Conservation (phyloP, 2,113 vertebrate genomes). For the Podarcis raffonei region DNA sequence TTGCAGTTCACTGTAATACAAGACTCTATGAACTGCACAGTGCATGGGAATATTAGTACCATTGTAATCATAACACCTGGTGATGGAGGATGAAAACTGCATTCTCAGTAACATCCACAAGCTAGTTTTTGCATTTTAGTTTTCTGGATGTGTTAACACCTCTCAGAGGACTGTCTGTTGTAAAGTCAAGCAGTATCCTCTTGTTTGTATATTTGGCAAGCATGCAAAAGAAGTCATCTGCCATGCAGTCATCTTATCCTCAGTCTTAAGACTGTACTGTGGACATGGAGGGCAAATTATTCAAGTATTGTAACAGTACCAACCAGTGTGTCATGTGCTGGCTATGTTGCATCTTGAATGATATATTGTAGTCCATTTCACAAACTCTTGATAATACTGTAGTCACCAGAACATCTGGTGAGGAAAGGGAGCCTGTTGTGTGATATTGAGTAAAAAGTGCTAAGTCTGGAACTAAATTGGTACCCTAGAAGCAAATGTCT, state of each 20-base stretch:
- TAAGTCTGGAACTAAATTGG: background rate
- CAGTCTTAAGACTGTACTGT: background rate
- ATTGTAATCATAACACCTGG: background rate
- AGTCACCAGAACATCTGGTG: constrained; percentile 4
- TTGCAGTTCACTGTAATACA: background rate
- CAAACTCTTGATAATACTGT: background rate
- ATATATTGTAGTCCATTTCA: background rate
- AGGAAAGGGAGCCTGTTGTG: background rate
- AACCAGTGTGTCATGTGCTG: background rate
- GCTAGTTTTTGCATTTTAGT: background rate
- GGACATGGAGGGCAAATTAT: background rate
- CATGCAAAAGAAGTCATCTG: background rate
- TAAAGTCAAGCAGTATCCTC: background rate
- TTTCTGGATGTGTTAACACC: background rate
- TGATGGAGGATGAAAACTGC: background rate
- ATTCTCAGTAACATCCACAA: background rate
- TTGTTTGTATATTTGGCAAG: too few species aligned
- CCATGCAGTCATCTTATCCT: background rate
- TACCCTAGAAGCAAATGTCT: background rate
- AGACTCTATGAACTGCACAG: background rate
- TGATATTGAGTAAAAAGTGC: background rate
- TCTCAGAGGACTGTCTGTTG: background rate
- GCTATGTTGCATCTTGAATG: background rate
- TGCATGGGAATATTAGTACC: background rate
- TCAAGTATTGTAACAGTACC: constrained; percentile 15